Evolutionary conservation across 2,113 vertebrate genomes (phyloP), one percentile per base, ranked within the genome.

Genomic region (Cryptomyrus ogoouensis): DNA sequence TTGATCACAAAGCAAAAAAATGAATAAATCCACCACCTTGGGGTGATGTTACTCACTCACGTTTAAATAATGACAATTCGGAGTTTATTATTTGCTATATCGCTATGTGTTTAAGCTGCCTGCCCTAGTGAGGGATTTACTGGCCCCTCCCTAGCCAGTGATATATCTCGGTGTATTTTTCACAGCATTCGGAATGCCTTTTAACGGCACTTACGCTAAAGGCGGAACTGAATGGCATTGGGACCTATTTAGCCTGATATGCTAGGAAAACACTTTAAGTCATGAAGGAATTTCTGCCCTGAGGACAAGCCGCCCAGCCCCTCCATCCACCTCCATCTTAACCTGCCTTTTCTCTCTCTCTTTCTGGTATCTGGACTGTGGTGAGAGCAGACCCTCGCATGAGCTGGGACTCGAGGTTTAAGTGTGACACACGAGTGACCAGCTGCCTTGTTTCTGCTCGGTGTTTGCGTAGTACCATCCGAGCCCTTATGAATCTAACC

Each of bases 241-340:
- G 92, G 93, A 91, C 89, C 91, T 83, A 91, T 94, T 93, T 92
- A 92, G 83, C 90, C 91, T 90, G 85, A 94, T 91, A 70, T 91
- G 91, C 35, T 88, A 94, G 93, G 86, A 93, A 94, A 93, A 94
- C 93, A 92, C 93, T 95, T 94, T 92, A 96, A 96, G 94, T 95
- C 92, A 92, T 90, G 90, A 91, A 96, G 90, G 93, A 96, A 96
- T 97, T 95, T 90, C 66, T 92, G 80, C 95, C 95, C 95, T 94
- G 77, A 89, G 96, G 96, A 95, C 94, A 92, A 90, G 49, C 19
- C 5, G 6, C 42, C 84, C 47, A 17, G 44, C 62, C 89, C 46
- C 62, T 50, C 52, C 70, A 66, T 42, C 74, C 92, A 91, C 93
- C 93, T 94, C 77, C 91, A 93, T 90, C 77, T 83, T 39, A 83